Percentiles rank a stretch among this genome's conserved stretches.
phyloP scores from a whole-genome alignment of 2,113 vertebrate species.

The Strigops habroptila region DNA sequence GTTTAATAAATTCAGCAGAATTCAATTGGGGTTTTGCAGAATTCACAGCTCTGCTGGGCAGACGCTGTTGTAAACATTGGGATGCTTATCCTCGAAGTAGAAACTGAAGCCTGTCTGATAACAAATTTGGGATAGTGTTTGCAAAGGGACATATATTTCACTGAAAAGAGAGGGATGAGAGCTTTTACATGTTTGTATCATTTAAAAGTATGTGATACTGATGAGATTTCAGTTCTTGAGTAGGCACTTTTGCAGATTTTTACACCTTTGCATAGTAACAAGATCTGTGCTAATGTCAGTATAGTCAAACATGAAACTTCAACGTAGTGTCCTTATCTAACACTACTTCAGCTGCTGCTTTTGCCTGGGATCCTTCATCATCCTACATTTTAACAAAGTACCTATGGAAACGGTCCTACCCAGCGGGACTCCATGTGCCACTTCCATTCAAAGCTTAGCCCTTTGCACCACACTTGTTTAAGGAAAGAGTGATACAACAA shows the following conservation, averaged over 20 bases:
- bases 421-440: background rate
- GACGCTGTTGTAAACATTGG: fast-evolving
- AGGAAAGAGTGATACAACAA: background rate
- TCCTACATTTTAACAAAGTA: background rate
- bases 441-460: background rate
- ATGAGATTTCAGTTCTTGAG: background rate
- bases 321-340: background rate
- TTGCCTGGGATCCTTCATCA: background rate
- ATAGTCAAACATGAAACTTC: background rate
- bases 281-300: background rate
- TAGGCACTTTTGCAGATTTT: background rate
- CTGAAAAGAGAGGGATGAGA: background rate
- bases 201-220: background rate
- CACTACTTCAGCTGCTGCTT: background rate
- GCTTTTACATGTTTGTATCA: background rate
- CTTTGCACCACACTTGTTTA: background rate
- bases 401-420: background rate
- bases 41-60: fast-evolving
- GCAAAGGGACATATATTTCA: background rate
- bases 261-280: background rate
- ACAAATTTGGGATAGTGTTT: background rate
- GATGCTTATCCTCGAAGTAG: background rate
- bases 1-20: background rate
- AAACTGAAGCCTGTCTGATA: background rate
- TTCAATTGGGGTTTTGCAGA: background rate